Conservation (phyloP, 2,888 invertebrate species). For the Drosophila meridionalis region DNA sequence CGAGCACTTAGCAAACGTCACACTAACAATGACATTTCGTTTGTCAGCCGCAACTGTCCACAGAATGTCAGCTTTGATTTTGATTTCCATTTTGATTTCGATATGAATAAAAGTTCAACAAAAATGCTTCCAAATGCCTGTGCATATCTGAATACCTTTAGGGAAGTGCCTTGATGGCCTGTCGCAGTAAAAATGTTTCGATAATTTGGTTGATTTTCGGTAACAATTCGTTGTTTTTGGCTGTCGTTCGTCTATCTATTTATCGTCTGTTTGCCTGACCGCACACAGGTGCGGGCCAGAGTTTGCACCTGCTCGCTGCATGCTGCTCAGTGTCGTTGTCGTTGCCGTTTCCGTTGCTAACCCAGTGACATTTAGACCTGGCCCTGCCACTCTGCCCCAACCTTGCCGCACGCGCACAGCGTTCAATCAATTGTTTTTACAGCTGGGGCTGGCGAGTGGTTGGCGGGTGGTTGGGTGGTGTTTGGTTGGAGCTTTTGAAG, state of each 20-base stretch:
- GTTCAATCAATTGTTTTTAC: slow-evolving; percentile 66
- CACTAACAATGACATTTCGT: slow-evolving; percentile 19
- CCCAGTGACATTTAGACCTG: slow-evolving; percentile 33
- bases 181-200: slow-evolving; percentile 20
- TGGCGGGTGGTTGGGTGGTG: background rate
- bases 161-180: background rate
- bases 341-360: slow-evolving; percentile 7
- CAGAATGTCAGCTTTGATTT: slow-evolving; percentile 48
- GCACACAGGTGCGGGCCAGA: slow-evolving; percentile 22
- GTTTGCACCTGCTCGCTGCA: slow-evolving; percentile 11
- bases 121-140: slow-evolving; percentile 10
- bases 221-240: slow-evolving; percentile 20
- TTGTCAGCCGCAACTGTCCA: slow-evolving; percentile 33
- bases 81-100: slow-evolving; percentile 16
- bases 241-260: slow-evolving; percentile 39
- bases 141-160: background rate
- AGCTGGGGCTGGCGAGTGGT: background rate
- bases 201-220: slow-evolving; percentile 48
- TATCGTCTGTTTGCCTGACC: slow-evolving; percentile 59
- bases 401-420: slow-evolving; percentile 28
- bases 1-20: slow-evolving; percentile 44
- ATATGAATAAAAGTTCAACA: slow-evolving; percentile 19
- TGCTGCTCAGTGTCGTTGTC: background rate
- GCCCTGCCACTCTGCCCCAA: background rate
- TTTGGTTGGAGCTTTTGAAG: slow-evolving; percentile 45